A percentile compares a stretch with the other conserved stretches of the same genome.
These are phyloP conservation scores for Eubasilissa regina DNA, from an alignment of 1,140 invertebrate genomes.

Conservation along the genomic window DNA sequence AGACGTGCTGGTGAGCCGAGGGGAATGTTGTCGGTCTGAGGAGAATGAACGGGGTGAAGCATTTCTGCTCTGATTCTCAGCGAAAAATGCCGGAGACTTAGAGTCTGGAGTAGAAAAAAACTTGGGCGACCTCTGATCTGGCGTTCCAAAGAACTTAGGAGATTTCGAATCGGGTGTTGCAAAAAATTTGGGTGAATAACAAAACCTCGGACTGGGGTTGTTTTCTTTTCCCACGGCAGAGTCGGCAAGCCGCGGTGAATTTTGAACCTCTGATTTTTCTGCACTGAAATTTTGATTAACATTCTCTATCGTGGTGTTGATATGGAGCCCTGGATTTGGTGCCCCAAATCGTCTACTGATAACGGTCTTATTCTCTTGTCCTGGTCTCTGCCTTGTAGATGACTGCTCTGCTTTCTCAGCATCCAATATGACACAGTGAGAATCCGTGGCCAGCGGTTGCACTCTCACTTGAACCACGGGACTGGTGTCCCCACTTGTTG, in stretches of 20 bases:
- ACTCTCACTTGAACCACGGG: slow-evolving; percentile 50
- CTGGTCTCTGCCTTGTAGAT: neutral
- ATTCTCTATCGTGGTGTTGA: slow-evolving; percentile 64
- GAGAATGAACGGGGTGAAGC: slow-evolving; percentile 59
- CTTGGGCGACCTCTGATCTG: slow-evolving; percentile 67
- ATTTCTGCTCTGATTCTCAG: slow-evolving; percentile 66
- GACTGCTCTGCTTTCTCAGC: neutral
- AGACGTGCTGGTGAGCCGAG: slow-evolving; percentile 64
- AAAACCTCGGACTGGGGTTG: slow-evolving; percentile 66
- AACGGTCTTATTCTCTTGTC: slow-evolving; percentile 1
- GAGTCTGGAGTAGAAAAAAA: slow-evolving; percentile 69
- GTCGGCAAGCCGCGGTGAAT: slow-evolving; percentile 66
- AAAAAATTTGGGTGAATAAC: slow-evolving; percentile 69
- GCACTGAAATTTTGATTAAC: slow-evolving; percentile 63
- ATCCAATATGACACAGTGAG: slow-evolving; percentile 35
- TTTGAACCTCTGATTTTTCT: slow-evolving; percentile 67
- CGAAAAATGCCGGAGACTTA: slow-evolving; percentile 66
- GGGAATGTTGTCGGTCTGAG: slow-evolving; percentile 65
- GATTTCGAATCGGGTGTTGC: slow-evolving; percentile 68
- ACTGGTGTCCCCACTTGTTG: slow-evolving; percentile 37
- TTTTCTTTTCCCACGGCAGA: slow-evolving; percentile 65
- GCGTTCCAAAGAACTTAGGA: slow-evolving; percentile 68
- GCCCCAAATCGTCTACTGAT: slow-evolving; percentile 65
- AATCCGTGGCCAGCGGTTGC: slow-evolving; percentile 49
- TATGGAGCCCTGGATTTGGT: slow-evolving; percentile 67